These are phyloP conservation scores for Epizoanthus stellaris DNA, from an alignment of 92 coral and sea anemone genomes.

Conservation along the genomic window DNA sequence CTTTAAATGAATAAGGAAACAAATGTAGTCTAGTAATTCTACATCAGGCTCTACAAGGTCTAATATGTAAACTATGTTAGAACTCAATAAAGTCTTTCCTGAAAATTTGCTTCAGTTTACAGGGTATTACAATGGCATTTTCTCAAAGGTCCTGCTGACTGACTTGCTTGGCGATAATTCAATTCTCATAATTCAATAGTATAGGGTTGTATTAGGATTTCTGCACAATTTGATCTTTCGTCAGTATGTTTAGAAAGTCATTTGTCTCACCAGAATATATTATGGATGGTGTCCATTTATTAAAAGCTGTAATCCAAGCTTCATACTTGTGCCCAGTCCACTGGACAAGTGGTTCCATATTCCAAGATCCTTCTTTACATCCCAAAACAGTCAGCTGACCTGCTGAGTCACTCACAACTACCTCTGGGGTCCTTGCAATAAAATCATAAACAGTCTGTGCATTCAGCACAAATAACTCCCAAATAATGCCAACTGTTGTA, in stretches of 20 bases:
- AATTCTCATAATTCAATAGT: no score
- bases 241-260: not conserved
- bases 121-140: no score
- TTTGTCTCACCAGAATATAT: constrained; percentile 82
- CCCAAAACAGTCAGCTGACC: constrained; percentile 74
- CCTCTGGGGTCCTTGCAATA: constrained; percentile 51
- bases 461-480: no score
- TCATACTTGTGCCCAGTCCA: constrained; percentile 97
- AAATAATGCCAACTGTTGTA: no score
- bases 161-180: no score
- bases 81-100: no score
- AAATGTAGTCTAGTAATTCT: no score
- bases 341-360: constrained; percentile 54
- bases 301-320: constrained; percentile 96
- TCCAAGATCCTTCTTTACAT: constrained; percentile 70
- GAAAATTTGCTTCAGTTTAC: no score
- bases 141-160: no score
- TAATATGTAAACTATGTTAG: no score
- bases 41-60: no score
- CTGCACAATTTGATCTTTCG: not conserved
- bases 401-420: constrained; percentile 88
- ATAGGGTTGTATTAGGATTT: not conserved
- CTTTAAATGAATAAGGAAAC: no score
- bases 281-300: constrained; percentile 76
- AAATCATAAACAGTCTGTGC: not conserved